Base-by-base conservation (phyloP, 2,888 invertebrate genomes). In the Metacarcinus magister region DNA sequence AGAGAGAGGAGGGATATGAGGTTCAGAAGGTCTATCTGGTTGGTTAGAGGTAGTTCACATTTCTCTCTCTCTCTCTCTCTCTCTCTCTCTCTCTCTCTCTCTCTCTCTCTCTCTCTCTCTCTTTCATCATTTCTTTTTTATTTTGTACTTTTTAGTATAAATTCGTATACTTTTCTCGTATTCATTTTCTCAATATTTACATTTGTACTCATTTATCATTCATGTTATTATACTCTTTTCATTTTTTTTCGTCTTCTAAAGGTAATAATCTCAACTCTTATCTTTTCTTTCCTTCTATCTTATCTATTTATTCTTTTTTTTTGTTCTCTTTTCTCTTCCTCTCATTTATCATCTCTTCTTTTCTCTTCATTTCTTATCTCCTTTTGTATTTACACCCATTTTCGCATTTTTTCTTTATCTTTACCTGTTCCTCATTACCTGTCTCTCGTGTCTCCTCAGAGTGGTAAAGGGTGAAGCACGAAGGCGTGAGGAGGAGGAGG, bases 61-160 rank as follows among this genome's bases (percentile, higher is more conserved):
- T 67, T 67, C 67, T 67, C 67, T 67, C 67, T 67, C 67, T 67
- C 67, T 67, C 67, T 67, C 67, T 67, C 67, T 67, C 67, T 67
- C 67, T 67, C 67, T 67, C 67, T 67, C 67, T 67, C 67, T 67
- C 67, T 67, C 67, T 67, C 67, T 67, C 67, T 67, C 67, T 67
- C 67, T 67, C 67, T 67, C 67, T 67, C 67, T 67, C 67, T 67
- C 67, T 67, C 67, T 67, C 67, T 67, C 67, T 67, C 67, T 67
- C 67, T 67, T n/a, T 67, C 67, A 23, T 48, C 48, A 48, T 48
- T 48, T 10, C 48, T 54, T 7, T 10, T 10, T 54, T 54, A 54
- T 54, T 54, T 16, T 54, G 1, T 7, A 10, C 10, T 4, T 54
- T 54, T 54, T 54, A 13, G 8, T 54, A 54, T 54, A 54, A 54